These are phyloP conservation scores for Merluccius polli DNA, from an alignment of 2,797 vertebrate genomes.

Conservation along the genomic window DNA sequence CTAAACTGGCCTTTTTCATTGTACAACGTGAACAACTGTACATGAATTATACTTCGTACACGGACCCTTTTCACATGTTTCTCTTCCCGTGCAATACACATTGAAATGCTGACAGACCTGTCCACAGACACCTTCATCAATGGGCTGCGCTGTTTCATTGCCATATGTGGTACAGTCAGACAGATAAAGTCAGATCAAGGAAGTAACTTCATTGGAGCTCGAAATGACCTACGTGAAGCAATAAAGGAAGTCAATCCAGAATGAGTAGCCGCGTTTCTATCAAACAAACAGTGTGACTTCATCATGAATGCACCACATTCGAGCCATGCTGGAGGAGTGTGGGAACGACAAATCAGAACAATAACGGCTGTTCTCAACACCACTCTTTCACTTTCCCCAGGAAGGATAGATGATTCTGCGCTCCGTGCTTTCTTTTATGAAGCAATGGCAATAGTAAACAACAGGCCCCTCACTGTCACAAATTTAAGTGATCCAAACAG, in stretches of 20 bases:
- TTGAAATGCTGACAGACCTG: constrained; percentile 14
- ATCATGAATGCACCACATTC: constrained; percentile 21
- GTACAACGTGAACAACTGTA: no score
- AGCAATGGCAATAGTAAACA: constrained; percentile 22
- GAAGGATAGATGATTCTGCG: constrained; percentile 16
- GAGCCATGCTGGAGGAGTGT: constrained; percentile 18
- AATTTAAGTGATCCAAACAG: constrained; percentile 7
- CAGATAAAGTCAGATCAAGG: constrained; percentile 23
- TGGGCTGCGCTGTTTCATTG: constrained; percentile 17
- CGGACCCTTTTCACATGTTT: no score
- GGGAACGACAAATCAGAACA: constrained; percentile 20
- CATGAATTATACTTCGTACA: no score
- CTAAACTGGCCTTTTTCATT: no score
- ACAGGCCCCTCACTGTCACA: constrained; percentile 12
- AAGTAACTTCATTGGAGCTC: constrained; percentile 16
- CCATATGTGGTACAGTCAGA: neutral
- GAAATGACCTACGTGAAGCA: constrained; percentile 10
- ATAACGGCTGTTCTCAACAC: constrained; percentile 13
- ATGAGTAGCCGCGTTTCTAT: constrained; percentile 16
- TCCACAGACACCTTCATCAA: constrained; percentile 29
- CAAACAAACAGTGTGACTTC: constrained; percentile 25
- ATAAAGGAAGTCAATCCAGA: constrained; percentile 12
- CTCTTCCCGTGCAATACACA: no score
- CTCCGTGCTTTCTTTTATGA: constrained; percentile 18
- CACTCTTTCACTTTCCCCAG: constrained; percentile 7